These are phyloP conservation scores for Pseudochaenichthys georgianus DNA, from an alignment of 2,797 vertebrate genomes.

Conservation along the genomic window DNA sequence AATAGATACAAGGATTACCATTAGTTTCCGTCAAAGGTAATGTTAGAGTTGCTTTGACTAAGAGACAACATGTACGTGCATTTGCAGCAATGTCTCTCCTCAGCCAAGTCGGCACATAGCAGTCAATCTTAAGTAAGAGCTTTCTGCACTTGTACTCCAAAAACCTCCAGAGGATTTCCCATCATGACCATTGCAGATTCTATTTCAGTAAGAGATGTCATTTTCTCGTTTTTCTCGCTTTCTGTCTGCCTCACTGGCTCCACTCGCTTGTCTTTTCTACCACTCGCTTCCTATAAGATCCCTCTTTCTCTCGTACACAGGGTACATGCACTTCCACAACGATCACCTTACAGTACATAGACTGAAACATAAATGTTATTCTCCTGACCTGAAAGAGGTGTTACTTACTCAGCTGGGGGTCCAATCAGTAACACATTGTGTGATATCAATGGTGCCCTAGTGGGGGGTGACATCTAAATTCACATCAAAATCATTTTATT, in stretches of 20 bases:
- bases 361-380: neutral
- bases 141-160: slow-evolving; percentile 48
- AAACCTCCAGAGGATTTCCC: slow-evolving; percentile 56
- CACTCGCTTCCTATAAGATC: neutral
- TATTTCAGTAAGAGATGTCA: slow-evolving; percentile 46
- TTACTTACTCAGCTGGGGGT: slow-evolving; percentile 7
- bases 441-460: neutral
- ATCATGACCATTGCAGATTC: slow-evolving; percentile 40
- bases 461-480: slow-evolving; percentile 4
- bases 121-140: slow-evolving; percentile 32
- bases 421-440: neutral
- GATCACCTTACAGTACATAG: neutral
- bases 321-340: neutral
- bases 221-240: slow-evolving; percentile 32
- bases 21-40: slow-evolving; percentile 24
- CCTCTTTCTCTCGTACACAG: neutral
- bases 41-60: slow-evolving; percentile 18
- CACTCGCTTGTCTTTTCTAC: slow-evolving; percentile 2
- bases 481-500: neutral
- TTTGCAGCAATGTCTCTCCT: slow-evolving; percentile 36
- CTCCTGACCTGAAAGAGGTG: slow-evolving; percentile 8
- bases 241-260: slow-evolving; percentile 30
- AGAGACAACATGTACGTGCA: slow-evolving; percentile 27
- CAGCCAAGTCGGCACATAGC: slow-evolving; percentile 13
- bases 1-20: slow-evolving; percentile 21